Evolutionary conservation across 35 echinoderm and acorn worm genomes (phyloP), one percentile per base, ranked within the genome.

Genomic region (Acanthaster planci): DNA sequence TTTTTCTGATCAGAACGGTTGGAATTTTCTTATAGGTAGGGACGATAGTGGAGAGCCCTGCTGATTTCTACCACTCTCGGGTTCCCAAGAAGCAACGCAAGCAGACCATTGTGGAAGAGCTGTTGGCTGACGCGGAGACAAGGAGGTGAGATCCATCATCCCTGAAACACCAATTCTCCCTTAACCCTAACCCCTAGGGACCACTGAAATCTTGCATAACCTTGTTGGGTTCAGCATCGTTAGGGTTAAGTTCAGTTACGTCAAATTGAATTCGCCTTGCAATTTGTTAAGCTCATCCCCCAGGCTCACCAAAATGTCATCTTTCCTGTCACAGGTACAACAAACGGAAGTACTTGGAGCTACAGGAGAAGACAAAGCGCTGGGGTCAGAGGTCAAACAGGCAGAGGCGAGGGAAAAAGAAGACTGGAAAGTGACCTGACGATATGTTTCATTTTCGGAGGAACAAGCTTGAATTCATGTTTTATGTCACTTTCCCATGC

Each of bases 101-200:
- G 75, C 89, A 91, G 57, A 99, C 91, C 22, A 76, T 99, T 8
- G 96, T 99, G 21, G 96, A 99, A 32, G 96, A 99, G 78, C 86
- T 99, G 22, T 52, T 99, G 6, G 89, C 96, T 40, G 96, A 99
- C 91, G 89, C 89, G 22, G 89, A 99, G 7, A 82, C 84, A 10
- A 88, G 96, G 52, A 85, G 90, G 96, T 99, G 3, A 83, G 80
- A 23, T 35, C 21, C 2, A 23, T 55, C 3, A 9, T 72, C 34
- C 7, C 14, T 72, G 7, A 67, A 67, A 67, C 60, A n/a, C n/a
- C 60, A 26, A 29, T 8, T 68, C 22, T 17, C 34, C 5, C n/a
- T n/a, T n/a, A n/a, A n/a, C n/a, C n/a, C n/a, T n/a, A n/a, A n/a
- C n/a, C n/a, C n/a, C n/a, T n/a, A n/a, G n/a, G n/a, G n/a, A n/a